phyloP scores from a whole-genome alignment of 2,797 vertebrate species.

The Zonotrichia albicollis region DNA sequence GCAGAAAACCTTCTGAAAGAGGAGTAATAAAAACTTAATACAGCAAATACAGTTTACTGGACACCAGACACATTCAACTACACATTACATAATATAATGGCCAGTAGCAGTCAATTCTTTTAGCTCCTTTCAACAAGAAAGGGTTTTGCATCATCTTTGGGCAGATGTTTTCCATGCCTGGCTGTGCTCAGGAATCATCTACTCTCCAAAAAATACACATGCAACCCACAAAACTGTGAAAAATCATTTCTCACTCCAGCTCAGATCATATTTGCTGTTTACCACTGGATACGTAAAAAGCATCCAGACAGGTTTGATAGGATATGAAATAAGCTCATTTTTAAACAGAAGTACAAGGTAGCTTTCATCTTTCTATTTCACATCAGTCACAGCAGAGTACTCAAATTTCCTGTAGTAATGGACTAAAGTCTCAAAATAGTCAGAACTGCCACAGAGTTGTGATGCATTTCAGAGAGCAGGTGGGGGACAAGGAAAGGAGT shows the following conservation, averaged over 20 bases:
- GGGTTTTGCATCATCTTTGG: background rate
- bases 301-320: background rate
- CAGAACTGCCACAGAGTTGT: background rate
- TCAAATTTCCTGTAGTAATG: background rate
- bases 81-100: background rate
- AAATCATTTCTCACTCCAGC: background rate
- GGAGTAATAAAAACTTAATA: background rate
- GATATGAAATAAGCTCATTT: background rate
- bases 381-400: background rate
- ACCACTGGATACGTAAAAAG: background rate
- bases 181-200: background rate
- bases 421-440: background rate
- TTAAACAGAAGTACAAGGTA: background rate
- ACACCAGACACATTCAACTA: background rate
- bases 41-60: background rate
- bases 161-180: background rate
- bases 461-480: background rate
- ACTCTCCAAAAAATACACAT: accelerated
- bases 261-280: background rate
- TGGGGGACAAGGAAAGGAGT: background rate
- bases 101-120: background rate
- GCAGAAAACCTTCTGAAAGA: background rate
- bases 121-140: background rate
- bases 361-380: background rate
- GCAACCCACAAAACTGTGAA: background rate